A percentile compares a stretch with the other conserved stretches of the same genome.
Conservation (phyloP, 2,888 invertebrate genomes). For the Tortricodes alternella region DNA sequence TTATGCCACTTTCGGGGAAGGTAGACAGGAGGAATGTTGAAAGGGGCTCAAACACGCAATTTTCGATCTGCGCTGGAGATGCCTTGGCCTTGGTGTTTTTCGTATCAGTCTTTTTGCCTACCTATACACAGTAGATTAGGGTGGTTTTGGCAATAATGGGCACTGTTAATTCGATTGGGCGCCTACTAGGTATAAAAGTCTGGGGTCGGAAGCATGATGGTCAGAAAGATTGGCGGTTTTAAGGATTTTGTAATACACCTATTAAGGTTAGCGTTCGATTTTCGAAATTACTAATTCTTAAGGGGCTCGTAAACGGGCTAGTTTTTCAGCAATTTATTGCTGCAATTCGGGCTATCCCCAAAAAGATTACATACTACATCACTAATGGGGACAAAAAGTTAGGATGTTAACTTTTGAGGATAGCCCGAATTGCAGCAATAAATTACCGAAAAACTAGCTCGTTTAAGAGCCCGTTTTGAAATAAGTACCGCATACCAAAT, state of each 20-base stretch:
- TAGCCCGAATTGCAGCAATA: no score
- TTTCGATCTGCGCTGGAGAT: conserved; percentile 53
- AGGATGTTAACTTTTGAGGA: no score
- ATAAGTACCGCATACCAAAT: no score
- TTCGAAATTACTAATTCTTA: no score
- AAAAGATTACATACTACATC: no score
- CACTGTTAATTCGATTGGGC: conserved; percentile 38
- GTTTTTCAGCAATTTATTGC: no score
- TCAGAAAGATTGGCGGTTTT: conserved; percentile 5
- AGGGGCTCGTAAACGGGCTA: no score
- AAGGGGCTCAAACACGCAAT: conserved; percentile 59
- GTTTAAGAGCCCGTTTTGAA: no score
- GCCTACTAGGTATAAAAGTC: conserved; percentile 19
- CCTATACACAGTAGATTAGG: neutral
- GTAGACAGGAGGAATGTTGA: conserved; percentile 51
- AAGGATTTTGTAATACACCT: no score
- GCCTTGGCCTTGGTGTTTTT: conserved; percentile 46
- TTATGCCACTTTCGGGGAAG: conserved; percentile 61
- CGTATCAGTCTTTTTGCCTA: conserved; percentile 12
- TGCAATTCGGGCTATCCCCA: no score
- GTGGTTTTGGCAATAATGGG: conserved; percentile 21
- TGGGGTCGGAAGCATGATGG: conserved; percentile 15
- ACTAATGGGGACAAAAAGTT: no score
- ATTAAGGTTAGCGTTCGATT: neutral
- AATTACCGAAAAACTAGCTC: no score